These are phyloP conservation scores for Heliconius congener DNA, from an alignment of 1,140 invertebrate genomes.

Conservation along the genomic window DNA sequence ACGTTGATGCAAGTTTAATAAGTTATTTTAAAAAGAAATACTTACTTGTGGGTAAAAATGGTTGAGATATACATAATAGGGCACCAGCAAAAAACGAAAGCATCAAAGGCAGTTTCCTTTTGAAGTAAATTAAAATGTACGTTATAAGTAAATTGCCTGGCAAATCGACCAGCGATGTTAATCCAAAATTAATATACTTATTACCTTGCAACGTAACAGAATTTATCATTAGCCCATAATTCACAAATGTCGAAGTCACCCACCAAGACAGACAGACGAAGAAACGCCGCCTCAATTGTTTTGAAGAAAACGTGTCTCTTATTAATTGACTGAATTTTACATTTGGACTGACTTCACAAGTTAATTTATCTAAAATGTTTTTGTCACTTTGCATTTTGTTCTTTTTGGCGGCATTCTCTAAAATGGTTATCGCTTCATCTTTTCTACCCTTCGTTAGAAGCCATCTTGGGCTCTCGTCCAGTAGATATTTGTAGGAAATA, in stretches of 20 bases:
- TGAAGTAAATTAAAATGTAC: slow-evolving; percentile 54
- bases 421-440: slow-evolving; percentile 49
- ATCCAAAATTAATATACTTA: slow-evolving; percentile 86
- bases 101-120: slow-evolving; percentile 62
- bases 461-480: slow-evolving; percentile 83
- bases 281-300: slow-evolving; percentile 51
- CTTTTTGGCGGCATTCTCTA: slow-evolving; percentile 58
- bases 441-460: slow-evolving; percentile 83
- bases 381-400: slow-evolving; percentile 56
- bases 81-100: slow-evolving; percentile 55
- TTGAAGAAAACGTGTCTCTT: slow-evolving; percentile 57
- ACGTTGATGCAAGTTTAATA: not conserved
- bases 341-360: slow-evolving; percentile 43
- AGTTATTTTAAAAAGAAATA: slow-evolving; percentile 11
- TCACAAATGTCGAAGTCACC: slow-evolving; percentile 87
- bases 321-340: slow-evolving; percentile 43
- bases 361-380: slow-evolving; percentile 50
- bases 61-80: slow-evolving; percentile 56
- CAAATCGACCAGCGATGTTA: slow-evolving; percentile 84
- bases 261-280: slow-evolving; percentile 86
- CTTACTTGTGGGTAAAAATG: slow-evolving; percentile 64
- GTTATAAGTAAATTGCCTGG: slow-evolving; percentile 84
- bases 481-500: slow-evolving; percentile 50
- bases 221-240: slow-evolving; percentile 90
- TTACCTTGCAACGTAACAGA: slow-evolving; percentile 87